Conservation (phyloP, 2,113 vertebrate genomes). For the Aythya baeri region DNA sequence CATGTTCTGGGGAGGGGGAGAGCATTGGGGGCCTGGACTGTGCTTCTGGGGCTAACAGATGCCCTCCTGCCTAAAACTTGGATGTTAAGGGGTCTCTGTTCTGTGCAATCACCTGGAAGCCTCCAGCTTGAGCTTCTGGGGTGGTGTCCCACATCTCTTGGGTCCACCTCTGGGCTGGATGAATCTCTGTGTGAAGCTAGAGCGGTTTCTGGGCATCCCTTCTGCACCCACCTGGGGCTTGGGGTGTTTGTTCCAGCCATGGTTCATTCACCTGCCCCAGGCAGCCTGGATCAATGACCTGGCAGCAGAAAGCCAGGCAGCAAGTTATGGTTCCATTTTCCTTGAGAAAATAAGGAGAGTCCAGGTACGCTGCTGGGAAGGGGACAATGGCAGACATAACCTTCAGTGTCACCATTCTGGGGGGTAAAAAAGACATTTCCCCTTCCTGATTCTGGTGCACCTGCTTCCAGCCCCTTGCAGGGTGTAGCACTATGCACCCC, state of each 20-base stretch:
- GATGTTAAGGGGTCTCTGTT: neutral
- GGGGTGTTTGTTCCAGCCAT: neutral
- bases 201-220: neutral
- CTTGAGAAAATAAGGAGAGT: neutral
- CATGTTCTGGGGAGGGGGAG: neutral
- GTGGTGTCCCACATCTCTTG: neutral
- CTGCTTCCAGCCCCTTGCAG: fast-evolving
- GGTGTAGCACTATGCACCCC: fast-evolving
- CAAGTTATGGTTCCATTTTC: neutral
- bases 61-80: fast-evolving
- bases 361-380: neutral
- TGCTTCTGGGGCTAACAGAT: neutral
- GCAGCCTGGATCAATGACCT: neutral
- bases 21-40: neutral
- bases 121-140: neutral
- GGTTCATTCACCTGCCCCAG: fast-evolving
- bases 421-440: neutral
- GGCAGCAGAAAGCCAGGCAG: neutral
- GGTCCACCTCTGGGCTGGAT: neutral
- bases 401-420: neutral
- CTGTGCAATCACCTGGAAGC: neutral
- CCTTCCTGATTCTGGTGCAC: neutral
- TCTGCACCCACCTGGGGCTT: neutral
- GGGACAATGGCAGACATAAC: neutral
- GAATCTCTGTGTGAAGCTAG: neutral